These are phyloP conservation scores for Kryptolebias marmoratus DNA, from an alignment of 2,113 vertebrate genomes.

Conservation along the genomic window DNA sequence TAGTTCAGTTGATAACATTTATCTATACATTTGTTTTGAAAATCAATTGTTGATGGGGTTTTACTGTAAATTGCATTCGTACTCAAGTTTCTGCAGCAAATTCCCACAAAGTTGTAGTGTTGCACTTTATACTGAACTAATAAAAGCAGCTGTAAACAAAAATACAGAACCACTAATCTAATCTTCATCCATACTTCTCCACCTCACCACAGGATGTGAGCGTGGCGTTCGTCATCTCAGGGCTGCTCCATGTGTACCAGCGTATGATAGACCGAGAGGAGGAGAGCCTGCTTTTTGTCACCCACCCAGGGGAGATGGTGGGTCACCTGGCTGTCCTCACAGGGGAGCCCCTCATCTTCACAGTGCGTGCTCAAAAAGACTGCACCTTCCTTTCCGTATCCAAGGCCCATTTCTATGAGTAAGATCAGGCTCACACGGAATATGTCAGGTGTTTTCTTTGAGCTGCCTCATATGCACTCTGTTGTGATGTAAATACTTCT, in stretches of 20 bases:
- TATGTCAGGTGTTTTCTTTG: neutral
- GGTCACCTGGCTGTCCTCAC: conserved; percentile 95
- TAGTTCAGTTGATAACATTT: too few species aligned
- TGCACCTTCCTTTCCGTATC: conserved; percentile 93
- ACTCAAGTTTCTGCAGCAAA: too few species aligned
- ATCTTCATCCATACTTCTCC: neutral
- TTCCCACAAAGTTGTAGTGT: too few species aligned
- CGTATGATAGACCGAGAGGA: conserved; percentile 89
- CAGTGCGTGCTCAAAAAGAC: conserved; percentile 89
- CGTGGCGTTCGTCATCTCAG: conserved; percentile 91
- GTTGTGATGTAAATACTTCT: neutral
- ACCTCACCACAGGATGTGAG: conserved; percentile 84
- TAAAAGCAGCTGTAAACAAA: too few species aligned
- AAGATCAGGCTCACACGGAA: conserved; percentile 47
- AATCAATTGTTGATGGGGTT: too few species aligned
- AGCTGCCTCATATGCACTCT: neutral
- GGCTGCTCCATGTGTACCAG: conserved; percentile 91
- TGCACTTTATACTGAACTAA: too few species aligned
- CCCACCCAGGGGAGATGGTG: conserved; percentile 92
- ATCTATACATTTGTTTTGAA: too few species aligned
- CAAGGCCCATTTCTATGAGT: conserved; percentile 97
- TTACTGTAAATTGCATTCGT: too few species aligned
- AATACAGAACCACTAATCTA: too few species aligned
- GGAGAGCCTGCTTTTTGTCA: conserved; percentile 90
- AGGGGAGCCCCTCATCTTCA: conserved; percentile 94